Evolutionary conservation across 2,113 vertebrate species (phyloP).

Genomic region (Thymallus thymallus): DNA sequence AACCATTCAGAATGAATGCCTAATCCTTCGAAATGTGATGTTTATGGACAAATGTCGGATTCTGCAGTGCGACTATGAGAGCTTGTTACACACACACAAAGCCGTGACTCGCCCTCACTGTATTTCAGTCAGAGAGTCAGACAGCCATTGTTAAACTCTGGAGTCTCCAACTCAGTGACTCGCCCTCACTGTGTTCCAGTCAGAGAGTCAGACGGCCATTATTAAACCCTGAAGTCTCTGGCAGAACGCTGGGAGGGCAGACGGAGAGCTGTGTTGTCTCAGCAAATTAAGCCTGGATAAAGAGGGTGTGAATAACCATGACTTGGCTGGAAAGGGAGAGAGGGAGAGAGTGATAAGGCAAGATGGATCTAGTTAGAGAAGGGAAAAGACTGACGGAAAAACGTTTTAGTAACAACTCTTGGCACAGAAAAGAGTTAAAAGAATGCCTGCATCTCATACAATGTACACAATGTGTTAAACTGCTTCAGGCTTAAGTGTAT

Average conservation of each 20-base stretch:
- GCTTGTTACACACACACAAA: constrained; percentile 5
- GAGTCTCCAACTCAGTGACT: constrained; percentile 14
- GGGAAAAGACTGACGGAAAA: not conserved
- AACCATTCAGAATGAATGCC: too few relatives aligned
- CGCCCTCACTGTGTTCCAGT: not conserved
- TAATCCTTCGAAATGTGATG: too few relatives aligned
- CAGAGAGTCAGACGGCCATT: not conserved
- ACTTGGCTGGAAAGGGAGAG: constrained; percentile 12
- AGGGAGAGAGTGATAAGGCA: constrained; percentile 7
- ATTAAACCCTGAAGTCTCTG: not conserved
- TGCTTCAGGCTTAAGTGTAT: not conserved
- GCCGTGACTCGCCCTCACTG: not conserved
- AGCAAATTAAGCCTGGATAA: not conserved
- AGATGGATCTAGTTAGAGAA: not conserved
- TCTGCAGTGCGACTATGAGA: too few relatives aligned
- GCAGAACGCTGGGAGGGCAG: not conserved
- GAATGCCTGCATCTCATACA: constrained; percentile 31
- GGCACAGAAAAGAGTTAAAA: not conserved
- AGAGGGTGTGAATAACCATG: constrained; percentile 18
- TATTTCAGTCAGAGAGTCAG: not conserved
- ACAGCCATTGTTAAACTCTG: not conserved
- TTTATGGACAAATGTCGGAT: too few relatives aligned
- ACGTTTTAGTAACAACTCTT: constrained; percentile 11
- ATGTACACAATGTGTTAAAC: constrained; percentile 12
- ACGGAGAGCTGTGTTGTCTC: not conserved